phyloP scores from a whole-genome alignment of 2,113 vertebrate genomes.

The Tragelaphus buxtoni region DNA sequence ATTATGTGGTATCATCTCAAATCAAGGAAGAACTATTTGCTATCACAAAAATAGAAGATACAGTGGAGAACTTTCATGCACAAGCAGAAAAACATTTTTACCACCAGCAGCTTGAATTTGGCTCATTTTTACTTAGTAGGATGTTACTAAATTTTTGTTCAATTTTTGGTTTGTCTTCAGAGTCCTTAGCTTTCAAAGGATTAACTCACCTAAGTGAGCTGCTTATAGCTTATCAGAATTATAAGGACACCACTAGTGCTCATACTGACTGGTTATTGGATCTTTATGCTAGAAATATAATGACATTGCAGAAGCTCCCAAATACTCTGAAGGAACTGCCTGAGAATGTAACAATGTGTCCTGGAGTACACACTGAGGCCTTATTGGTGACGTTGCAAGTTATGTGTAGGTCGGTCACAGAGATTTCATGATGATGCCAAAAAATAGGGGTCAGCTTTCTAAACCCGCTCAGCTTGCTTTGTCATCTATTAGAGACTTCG shows the following conservation, averaged over 20 bases:
- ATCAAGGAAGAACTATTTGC: slow-evolving; percentile 85
- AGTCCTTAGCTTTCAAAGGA: slow-evolving; percentile 72
- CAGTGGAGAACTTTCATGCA: slow-evolving; percentile 72
- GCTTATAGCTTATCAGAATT: slow-evolving; percentile 37
- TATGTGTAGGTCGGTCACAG: slow-evolving; percentile 68
- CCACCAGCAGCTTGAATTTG: slow-evolving; percentile 77
- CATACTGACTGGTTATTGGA: slow-evolving; percentile 83
- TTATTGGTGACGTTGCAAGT: slow-evolving; percentile 85
- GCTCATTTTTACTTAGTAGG: slow-evolving; percentile 78
- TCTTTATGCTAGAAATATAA: slow-evolving; percentile 83
- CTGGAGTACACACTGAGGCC: slow-evolving; percentile 81
- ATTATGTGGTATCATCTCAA: slow-evolving; percentile 78
- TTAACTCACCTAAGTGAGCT: slow-evolving; percentile 49
- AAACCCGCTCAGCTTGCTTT: background rate
- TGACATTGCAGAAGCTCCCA: slow-evolving; percentile 85
- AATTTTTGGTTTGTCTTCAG: slow-evolving; percentile 81
- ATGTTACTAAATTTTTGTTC: slow-evolving; percentile 84
- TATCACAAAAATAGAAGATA: slow-evolving; percentile 77
- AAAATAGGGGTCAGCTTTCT: background rate
- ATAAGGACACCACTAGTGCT: slow-evolving; percentile 67
- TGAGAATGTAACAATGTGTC: slow-evolving; percentile 71
- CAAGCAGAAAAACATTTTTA: slow-evolving; percentile 65
- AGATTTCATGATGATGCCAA: slow-evolving; percentile 45
- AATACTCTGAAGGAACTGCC: slow-evolving; percentile 80
- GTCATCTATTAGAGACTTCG: background rate